phyloP scores from a whole-genome alignment of 2,888 invertebrate species.

The Drosophila ustulata region DNA sequence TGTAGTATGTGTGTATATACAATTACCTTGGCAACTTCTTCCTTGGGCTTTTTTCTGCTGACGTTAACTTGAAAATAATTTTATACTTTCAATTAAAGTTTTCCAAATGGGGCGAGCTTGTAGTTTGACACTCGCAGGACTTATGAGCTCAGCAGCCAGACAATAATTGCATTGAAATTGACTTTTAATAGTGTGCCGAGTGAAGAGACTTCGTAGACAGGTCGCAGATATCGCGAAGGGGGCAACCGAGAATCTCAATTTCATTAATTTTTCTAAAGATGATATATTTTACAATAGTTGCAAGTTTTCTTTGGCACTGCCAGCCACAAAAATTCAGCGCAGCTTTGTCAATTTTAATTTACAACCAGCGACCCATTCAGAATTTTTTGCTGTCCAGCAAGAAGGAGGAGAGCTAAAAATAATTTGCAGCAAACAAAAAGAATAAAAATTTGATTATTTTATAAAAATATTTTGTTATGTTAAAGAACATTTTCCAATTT shows the following conservation, averaged over 20 bases:
- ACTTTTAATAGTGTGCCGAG: slow-evolving; percentile 49
- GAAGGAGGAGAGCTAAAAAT: slow-evolving; percentile 53
- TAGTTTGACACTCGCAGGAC: background rate
- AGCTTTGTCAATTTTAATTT: slow-evolving; percentile 59
- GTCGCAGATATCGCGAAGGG: background rate
- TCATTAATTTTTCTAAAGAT: background rate
- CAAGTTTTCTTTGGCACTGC: background rate
- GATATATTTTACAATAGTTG: background rate
- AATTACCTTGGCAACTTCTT: slow-evolving; percentile 13
- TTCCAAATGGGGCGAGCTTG: slow-evolving; percentile 48
- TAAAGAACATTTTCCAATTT: slow-evolving; percentile 66
- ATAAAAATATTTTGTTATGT: slow-evolving; percentile 78
- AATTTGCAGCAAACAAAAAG: slow-evolving; percentile 65
- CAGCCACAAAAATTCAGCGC: slow-evolving; percentile 11
- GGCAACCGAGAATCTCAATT: background rate
- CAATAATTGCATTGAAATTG: slow-evolving; percentile 63
- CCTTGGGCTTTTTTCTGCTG: slow-evolving; percentile 66
- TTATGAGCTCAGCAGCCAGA: background rate
- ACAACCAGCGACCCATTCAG: background rate
- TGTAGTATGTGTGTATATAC: slow-evolving; percentile 2
- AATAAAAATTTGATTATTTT: slow-evolving; percentile 75
- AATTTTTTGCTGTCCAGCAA: slow-evolving; percentile 2
- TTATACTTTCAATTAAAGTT: slow-evolving; percentile 82
- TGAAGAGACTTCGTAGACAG: background rate
- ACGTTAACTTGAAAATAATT: slow-evolving; percentile 81